Percentiles rank a stretch among this genome's conserved stretches.
These are phyloP conservation scores for Eurytemora carolleeae DNA, from an alignment of 1,140 invertebrate genomes.

Conservation along the genomic window DNA sequence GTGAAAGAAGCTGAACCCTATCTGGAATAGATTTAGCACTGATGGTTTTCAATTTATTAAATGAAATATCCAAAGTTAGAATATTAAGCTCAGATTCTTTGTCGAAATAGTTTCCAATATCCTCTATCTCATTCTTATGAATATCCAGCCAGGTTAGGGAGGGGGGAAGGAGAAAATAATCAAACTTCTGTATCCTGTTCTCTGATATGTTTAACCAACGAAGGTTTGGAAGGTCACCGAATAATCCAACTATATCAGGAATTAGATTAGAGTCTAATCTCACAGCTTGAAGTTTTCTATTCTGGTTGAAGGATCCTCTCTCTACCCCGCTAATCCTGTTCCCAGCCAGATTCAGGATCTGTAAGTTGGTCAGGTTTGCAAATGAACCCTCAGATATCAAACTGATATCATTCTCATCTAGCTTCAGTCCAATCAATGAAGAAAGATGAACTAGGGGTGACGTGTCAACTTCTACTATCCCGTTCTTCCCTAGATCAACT, in stretches of 20 bases:
- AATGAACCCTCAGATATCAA: conserved; percentile 62
- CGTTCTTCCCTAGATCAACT: conserved; percentile 69
- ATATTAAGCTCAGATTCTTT: conserved; percentile 36
- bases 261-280: conserved; percentile 68
- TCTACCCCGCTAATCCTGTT: conserved; percentile 71
- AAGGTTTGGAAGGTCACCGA: conserved; percentile 61
- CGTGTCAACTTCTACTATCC: conserved; percentile 53
- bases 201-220: conserved; percentile 80
- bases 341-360: conserved; percentile 65
- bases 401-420: conserved; percentile 68
- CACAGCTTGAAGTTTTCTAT: conserved; percentile 61
- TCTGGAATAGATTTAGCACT: conserved; percentile 43
- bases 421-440: conserved; percentile 55
- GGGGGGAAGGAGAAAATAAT: conserved; percentile 71
- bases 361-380: conserved; percentile 51
- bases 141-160: conserved; percentile 73
- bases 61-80: conserved; percentile 56
- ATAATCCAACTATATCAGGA: conserved; percentile 57
- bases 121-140: conserved; percentile 62
- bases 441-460: conserved; percentile 55
- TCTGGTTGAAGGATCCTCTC: conserved; percentile 58
- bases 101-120: conserved; percentile 60
- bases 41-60: conserved; percentile 50
- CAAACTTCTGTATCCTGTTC: conserved; percentile 67
- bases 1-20: conserved; percentile 65